A percentile compares a stretch with the other conserved stretches of the same genome.
Evolutionary conservation across 2,797 vertebrate genomes (phyloP).

Genomic region (Distichodus sexfasciatus): DNA sequence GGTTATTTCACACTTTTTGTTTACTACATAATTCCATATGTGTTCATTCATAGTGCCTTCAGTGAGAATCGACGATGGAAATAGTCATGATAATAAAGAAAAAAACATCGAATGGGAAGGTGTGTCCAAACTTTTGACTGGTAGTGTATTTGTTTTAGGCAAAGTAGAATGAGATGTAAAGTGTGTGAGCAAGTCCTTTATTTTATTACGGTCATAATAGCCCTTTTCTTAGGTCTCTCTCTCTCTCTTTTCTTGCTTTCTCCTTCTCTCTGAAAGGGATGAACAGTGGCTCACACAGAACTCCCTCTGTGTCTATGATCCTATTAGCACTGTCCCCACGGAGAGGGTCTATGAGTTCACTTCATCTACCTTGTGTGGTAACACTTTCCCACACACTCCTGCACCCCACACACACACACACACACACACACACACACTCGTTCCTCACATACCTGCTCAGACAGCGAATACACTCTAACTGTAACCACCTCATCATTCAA

Average conservation of each 20-base stretch:
- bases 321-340: constrained; percentile 4
- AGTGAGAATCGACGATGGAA: no score
- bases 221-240: no score
- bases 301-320: neutral
- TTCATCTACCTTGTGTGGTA: neutral
- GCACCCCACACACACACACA: no score
- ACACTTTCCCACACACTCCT: neutral
- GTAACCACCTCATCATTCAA: no score
- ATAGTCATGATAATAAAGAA: no score
- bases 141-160: neutral
- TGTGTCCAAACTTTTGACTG: neutral
- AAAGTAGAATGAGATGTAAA: neutral
- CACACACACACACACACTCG: no score
- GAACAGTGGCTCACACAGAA: neutral
- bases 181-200: neutral
- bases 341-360: neutral
- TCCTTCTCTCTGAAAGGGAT: neutral
- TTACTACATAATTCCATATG: no score
- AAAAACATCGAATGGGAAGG: no score
- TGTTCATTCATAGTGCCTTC: no score
- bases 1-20: no score
- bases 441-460: no score
- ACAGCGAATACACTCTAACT: no score
- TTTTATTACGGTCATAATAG: neutral
- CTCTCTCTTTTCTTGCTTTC: neutral